phyloP scores from a whole-genome alignment of 2,888 invertebrate species.

The Norana najaformis region DNA sequence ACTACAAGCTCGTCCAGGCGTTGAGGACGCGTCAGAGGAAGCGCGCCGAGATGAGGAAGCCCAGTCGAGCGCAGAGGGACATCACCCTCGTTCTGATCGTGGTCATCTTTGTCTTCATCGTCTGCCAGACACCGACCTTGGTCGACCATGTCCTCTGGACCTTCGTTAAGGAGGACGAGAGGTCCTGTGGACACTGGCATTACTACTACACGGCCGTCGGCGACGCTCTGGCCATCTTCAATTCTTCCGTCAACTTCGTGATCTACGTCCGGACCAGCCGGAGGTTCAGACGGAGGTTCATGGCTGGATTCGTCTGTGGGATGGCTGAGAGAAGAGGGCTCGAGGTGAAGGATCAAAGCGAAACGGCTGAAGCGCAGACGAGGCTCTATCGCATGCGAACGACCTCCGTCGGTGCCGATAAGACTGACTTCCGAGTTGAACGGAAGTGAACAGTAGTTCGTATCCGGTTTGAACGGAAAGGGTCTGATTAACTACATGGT shows the following conservation, averaged over 20 bases:
- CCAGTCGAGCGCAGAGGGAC: constrained; percentile 40
- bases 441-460: background rate
- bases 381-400: background rate
- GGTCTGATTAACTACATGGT: background rate
- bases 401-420: background rate
- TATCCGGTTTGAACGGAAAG: background rate
- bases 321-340: background rate
- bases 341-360: background rate
- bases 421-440: background rate
- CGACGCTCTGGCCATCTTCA: constrained; percentile 45
- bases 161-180: constrained; percentile 40
- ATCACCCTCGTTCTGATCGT: constrained; percentile 46
- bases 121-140: constrained; percentile 48
- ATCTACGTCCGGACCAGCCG: constrained; percentile 46
- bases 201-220: constrained; percentile 48
- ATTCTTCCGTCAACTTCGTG: constrained; percentile 47
- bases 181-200: constrained; percentile 45
- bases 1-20: constrained; percentile 44
- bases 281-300: constrained; percentile 40
- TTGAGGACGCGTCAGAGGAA: constrained; percentile 41
- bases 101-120: constrained; percentile 46
- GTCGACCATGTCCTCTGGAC: constrained; percentile 48
- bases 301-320: background rate
- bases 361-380: background rate
- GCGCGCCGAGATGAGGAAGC: constrained; percentile 37